phyloP scores from a whole-genome alignment of 2,797 vertebrate species.

The Sebastes itinus region DNA sequence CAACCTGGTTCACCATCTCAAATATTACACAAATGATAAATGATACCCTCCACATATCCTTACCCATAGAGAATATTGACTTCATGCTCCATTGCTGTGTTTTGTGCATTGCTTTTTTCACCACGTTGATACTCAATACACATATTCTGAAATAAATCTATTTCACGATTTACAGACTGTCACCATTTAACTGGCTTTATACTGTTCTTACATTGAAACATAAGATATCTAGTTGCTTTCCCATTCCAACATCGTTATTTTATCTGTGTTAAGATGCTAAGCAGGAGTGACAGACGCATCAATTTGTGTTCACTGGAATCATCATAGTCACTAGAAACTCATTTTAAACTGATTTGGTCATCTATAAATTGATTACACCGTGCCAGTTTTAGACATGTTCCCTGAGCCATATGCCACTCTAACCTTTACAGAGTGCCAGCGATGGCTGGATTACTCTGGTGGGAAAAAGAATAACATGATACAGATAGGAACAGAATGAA shows the following conservation, averaged over 20 bases:
- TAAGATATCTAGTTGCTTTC: constrained; percentile 1
- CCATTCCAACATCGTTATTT: constrained; percentile 28
- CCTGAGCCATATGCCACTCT: constrained; percentile 27
- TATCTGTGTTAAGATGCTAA: constrained; percentile 37
- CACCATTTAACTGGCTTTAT: not conserved
- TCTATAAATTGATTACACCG: constrained; percentile 51
- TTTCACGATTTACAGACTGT: not conserved
- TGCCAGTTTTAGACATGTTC: constrained; percentile 43
- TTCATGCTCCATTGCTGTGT: not conserved
- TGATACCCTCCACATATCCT: not conserved
- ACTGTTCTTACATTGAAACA: constrained; percentile 11
- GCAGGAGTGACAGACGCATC: constrained; percentile 58
- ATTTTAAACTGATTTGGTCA: constrained; percentile 55
- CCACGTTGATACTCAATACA: not conserved
- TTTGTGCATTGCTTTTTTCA: not conserved
- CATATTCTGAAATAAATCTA: not conserved
- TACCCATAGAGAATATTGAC: not conserved
- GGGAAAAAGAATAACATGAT: constrained; percentile 30
- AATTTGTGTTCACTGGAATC: constrained; percentile 51
- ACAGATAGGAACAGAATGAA: constrained; percentile 31
- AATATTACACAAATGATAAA: not conserved
- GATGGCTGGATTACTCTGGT: constrained; percentile 28
- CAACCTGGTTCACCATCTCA: not conserved
- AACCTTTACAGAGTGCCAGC: constrained; percentile 47
- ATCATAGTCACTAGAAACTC: constrained; percentile 50